Conservation (phyloP, 2,888 invertebrate genomes). For the Agrypnus murinus region DNA sequence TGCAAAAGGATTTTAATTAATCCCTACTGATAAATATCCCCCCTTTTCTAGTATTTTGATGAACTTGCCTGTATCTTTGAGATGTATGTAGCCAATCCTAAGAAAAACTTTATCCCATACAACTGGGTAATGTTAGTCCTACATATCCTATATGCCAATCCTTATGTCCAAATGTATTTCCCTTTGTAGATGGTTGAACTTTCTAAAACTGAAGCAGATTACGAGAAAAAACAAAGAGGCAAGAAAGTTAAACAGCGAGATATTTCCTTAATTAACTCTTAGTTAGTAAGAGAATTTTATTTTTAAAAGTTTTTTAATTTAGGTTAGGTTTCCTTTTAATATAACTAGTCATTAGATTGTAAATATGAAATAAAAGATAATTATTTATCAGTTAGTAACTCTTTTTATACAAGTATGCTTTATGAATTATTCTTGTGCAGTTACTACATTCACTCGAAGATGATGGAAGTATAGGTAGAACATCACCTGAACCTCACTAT, state of each 20-base stretch:
- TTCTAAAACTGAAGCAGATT: neutral
- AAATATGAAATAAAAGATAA: neutral
- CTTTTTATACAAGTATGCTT: neutral
- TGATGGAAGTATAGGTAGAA: constrained; percentile 74
- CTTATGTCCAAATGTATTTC: constrained; percentile 13
- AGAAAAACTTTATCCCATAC: constrained; percentile 24
- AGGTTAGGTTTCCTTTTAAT: too few species aligned
- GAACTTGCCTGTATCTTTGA: constrained; percentile 33
- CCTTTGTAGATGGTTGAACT: constrained; percentile 35
- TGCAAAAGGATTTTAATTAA: constrained; percentile 2
- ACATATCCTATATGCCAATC: constrained; percentile 17
- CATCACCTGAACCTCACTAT: constrained; percentile 59
- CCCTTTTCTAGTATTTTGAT: constrained; percentile 49
- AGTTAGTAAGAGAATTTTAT: neutral
- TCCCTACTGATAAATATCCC: neutral
- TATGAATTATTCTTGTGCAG: constrained; percentile 68
- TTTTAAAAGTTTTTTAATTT: neutral
- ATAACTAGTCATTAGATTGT: too few species aligned
- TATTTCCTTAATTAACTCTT: neutral
- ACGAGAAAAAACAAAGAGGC: neutral
- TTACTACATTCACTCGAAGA: constrained; percentile 86
- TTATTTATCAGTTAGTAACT: neutral
- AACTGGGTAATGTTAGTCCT: constrained; percentile 37
- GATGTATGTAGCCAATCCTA: constrained; percentile 17
- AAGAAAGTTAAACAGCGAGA: neutral